Conservation (phyloP, 2,113 vertebrate genomes). For the Callionymus lyra region DNA sequence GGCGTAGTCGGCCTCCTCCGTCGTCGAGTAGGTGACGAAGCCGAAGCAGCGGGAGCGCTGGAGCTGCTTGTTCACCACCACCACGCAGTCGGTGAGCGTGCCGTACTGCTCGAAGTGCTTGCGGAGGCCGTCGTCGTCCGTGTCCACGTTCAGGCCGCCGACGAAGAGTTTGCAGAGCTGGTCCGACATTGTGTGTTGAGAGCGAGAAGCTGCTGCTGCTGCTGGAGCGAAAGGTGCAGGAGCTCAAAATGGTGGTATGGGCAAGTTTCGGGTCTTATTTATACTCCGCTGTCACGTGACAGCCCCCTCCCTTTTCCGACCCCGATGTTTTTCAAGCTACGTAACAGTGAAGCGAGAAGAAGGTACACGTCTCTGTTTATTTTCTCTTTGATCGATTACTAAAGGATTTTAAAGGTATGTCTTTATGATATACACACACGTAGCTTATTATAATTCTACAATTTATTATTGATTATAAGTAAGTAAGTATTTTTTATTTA, state of each 20-base stretch:
- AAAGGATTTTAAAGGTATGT: too few relatives aligned
- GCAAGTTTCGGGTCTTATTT: conserved; percentile 8
- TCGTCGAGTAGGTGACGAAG: conserved; percentile 87
- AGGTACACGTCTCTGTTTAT: too few relatives aligned
- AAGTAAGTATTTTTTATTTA: too few relatives aligned
- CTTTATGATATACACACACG: too few relatives aligned
- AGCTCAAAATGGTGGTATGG: conserved; percentile 39
- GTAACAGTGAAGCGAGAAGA: too few relatives aligned
- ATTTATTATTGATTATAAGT: too few relatives aligned
- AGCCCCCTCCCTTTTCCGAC: conserved; percentile 19
- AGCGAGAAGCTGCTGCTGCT: rapidly evolving
- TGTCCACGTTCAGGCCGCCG: conserved; percentile 91
- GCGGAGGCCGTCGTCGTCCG: conserved; percentile 86
- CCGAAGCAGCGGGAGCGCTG: conserved; percentile 86
- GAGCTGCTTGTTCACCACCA: conserved; percentile 62
- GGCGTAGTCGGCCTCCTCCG: conserved; percentile 89
- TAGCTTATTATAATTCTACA: too few relatives aligned
- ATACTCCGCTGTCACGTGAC: conserved; percentile 21
- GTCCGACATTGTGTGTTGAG: conserved; percentile 70
- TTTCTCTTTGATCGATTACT: too few relatives aligned
- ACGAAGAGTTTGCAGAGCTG: conserved; percentile 96
- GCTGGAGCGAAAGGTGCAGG: rapidly evolving
- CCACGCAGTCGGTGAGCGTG: conserved; percentile 56
- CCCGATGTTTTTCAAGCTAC: background rate
- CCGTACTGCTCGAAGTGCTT: conserved; percentile 92